Evolutionary conservation across 2,797 vertebrate genomes (phyloP), one percentile per base, ranked within the genome.

Genomic region (Takifugu rubripes): DNA sequence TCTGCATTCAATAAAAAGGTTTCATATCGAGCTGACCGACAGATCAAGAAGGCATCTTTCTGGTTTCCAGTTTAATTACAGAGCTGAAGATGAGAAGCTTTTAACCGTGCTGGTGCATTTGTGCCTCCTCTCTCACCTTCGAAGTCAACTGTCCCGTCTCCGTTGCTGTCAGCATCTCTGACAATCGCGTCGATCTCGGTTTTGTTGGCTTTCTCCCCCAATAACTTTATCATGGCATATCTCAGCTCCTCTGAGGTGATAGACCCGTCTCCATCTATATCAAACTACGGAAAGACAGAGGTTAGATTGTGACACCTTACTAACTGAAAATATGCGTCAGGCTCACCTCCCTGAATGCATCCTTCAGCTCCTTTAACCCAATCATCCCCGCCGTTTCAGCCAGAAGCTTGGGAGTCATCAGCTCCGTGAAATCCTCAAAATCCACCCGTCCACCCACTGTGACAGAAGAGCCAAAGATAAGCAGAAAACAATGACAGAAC

Each of bases 121-220:
- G 46, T 14, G 14, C 16, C 4, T 48, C 46, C 24, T 47, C 16
- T 49, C 89, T 93, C 79, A 97, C 96, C 96, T 88, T 98, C 96
- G 85, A 98, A 98, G 84, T 98, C 95, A 49, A 98, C 96, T 5
- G 91, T 94, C 49, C 96, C 96, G 15, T 98, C 96, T 47, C 95
- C 94, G 0, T 98, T 97, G 72, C 94, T 89, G 79, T 98, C 95
- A 49, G 92, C 96, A 0, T 97, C 94, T 49, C 86, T 90, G 80
- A 98, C 93, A 61, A 97, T 94, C 6, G 94, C 94, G 5, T 97
- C 95, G 16, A 98, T 95, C 74, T 98, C 96, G 42, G 87, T 82
- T 61, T 90, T 89, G 59, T 91, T 92, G 72, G 95, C 90, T 14
- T 94, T 90, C 72, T 96, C 94, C 3, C 95, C 96, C 27, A 98